Base-by-base conservation (phyloP, 2,888 invertebrate species). In the Chirona hameri region DNA sequence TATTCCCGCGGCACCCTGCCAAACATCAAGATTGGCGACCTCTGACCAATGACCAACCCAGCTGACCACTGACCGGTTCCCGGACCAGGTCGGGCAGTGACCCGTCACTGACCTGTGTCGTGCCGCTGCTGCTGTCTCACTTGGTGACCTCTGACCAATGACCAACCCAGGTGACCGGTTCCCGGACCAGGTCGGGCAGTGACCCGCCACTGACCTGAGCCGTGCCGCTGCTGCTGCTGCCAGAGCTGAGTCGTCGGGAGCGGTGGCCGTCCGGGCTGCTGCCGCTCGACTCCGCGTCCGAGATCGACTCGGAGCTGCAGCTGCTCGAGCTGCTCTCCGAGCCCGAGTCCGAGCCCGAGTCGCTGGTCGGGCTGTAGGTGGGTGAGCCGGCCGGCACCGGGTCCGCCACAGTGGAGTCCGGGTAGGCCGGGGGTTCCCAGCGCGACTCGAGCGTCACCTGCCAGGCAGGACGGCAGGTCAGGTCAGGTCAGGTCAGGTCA, bases 351-450 rank as follows among this genome's bases (percentile, higher is more conserved):
- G 39, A 46, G 46, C 31, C 29, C 29, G 69, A 69, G 14, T 29
- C 15, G 69, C 29, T 69, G 60, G 24, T 60, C 18, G 60, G n/a
- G 60, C 60, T 60, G 60, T 21, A 29, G 18, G 15, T 27, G 27
- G 72, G 29, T 31, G 46, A 2, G 72, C 46, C 46, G 76, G 1
- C 76, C 72, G 76, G 39, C 76, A 3, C 31, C 39, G 76, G 76
- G 76, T 76, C 76, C 24, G 76, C 21, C 46, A 76, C 76, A 5
- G 76, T 76, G 10, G 76, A 76, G 76, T 76, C 76, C 18, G 76
- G 76, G 39, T 39, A 21, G 24, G 39, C 76, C 9, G 76, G 76
- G 10, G 76, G 76, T 24, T 76, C 76, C 76, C 76, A 76, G 18
- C 21, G 15, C 3, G 76, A 10, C 76, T 76, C 76, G 7, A 76